A percentile compares a stretch with the other conserved stretches of the same genome.
Conservation (phyloP, 2,113 vertebrate species). For the Callaeas wilsoni region DNA sequence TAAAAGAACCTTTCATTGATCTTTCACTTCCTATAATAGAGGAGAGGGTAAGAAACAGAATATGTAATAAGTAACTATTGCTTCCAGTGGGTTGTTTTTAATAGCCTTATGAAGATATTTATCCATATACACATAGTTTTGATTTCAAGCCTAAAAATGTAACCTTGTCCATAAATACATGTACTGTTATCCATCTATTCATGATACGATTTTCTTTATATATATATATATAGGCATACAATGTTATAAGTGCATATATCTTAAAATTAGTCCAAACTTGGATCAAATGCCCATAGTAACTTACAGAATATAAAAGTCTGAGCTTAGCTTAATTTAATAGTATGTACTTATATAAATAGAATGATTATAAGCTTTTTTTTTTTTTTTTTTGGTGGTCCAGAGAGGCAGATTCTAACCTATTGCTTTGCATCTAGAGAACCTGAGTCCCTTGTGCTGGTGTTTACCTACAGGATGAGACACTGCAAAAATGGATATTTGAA, state of each 20-base stretch:
- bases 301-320: not conserved
- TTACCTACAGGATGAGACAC: not conserved
- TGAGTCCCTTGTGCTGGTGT: not conserved
- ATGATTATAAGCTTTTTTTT: not conserved
- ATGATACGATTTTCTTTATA: not conserved
- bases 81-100: not conserved
- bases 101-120: not conserved
- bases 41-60: conserved; percentile 87
- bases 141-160: not conserved
- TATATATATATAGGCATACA: not conserved
- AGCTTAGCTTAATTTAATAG: not conserved
- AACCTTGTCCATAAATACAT: not conserved
- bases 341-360: not conserved
- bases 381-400: not conserved
- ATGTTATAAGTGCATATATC: not conserved
- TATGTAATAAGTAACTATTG: not conserved
- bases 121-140: not conserved
- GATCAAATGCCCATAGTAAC: not conserved
- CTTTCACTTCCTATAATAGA: conserved; percentile 98
- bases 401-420: not conserved
- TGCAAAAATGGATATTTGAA: not conserved
- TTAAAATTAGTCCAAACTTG: not conserved
- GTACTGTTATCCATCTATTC: not conserved
- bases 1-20: conserved; percentile 97
- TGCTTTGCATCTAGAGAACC: not conserved